A percentile compares a stretch with the other conserved stretches of the same genome.
Conservation (phyloP, 2,888 invertebrate species). For the Athalia circularis region DNA sequence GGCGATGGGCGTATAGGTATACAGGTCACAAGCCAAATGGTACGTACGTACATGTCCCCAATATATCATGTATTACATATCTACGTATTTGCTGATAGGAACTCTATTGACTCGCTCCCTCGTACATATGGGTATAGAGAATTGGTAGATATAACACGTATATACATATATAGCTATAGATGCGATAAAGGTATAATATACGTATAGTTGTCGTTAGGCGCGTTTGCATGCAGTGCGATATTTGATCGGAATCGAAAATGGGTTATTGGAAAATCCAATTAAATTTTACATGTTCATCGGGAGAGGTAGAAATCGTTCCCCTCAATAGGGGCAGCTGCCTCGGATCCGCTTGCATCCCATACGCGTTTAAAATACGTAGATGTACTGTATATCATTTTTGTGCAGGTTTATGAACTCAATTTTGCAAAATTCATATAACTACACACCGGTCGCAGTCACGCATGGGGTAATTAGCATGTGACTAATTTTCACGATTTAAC, state of each 20-base stretch:
- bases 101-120: slow-evolving; percentile 4
- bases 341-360: slow-evolving; percentile 7
- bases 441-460: too few species aligned
- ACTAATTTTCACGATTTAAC: too few species aligned
- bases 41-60: background rate
- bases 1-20: background rate
- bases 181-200: background rate
- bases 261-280: slow-evolving; percentile 34
- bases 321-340: background rate
- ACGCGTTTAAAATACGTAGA: too few species aligned
- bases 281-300: slow-evolving; percentile 31
- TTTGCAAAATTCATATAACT: too few species aligned
- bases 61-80: too few species aligned
- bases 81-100: slow-evolving; percentile 3
- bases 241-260: slow-evolving; percentile 25
- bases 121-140: background rate
- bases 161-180: too few species aligned
- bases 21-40: background rate
- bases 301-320: background rate
- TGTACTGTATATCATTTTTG: too few species aligned
- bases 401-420: too few species aligned
- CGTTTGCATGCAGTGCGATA: background rate
- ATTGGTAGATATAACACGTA: too few species aligned
- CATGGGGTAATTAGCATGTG: too few species aligned
- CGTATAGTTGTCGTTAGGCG: background rate